Evolutionary conservation across 1,140 invertebrate genomes (phyloP).

Genomic region (Lethrus apterus): DNA sequence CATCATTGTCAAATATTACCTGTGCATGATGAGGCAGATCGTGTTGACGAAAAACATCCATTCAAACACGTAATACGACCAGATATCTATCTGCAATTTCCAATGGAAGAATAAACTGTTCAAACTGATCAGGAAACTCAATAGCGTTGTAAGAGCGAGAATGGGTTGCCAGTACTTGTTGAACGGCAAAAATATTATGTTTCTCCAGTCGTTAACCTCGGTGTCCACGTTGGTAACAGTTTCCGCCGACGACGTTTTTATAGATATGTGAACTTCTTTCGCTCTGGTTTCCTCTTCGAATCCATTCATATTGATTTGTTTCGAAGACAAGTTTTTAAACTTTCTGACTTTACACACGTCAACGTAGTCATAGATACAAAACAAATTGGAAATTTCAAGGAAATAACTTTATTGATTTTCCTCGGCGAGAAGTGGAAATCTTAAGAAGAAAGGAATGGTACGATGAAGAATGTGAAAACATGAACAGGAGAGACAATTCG

Average conservation of each 20-base stretch:
- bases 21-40: background rate
- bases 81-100: background rate
- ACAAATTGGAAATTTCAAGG: too few species aligned
- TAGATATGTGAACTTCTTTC: background rate
- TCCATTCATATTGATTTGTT: too few species aligned
- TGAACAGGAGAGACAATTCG: too few species aligned
- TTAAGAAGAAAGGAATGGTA: too few species aligned
- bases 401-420: too few species aligned
- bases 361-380: too few species aligned
- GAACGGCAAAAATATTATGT: constrained; percentile 9
- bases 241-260: background rate
- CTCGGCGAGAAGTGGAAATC: too few species aligned
- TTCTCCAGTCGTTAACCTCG: background rate
- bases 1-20: constrained; percentile 1
- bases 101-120: background rate
- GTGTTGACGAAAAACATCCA: background rate
- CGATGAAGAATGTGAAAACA: too few species aligned
- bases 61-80: constrained; percentile 2
- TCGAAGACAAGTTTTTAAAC: too few species aligned
- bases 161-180: background rate
- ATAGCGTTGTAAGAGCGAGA: background rate
- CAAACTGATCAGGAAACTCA: background rate
- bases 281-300: background rate
- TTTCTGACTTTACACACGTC: too few species aligned
- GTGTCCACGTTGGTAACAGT: background rate